phyloP scores from a whole-genome alignment of 2,888 invertebrate species.

The Choreutis nemorana region DNA sequence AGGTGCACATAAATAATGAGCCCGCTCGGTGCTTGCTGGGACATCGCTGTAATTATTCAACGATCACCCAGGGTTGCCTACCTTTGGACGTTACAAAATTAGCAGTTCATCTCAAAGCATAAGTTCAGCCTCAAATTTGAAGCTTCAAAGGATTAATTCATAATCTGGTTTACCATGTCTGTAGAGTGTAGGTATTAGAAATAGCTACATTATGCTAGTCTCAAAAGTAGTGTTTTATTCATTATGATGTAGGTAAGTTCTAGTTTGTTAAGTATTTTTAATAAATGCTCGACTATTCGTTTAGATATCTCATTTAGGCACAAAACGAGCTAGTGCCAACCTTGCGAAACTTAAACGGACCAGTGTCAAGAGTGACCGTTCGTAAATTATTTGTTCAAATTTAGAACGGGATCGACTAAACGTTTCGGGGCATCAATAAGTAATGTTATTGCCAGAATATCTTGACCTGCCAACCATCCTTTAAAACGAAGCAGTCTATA shows the following conservation, averaged over 20 bases:
- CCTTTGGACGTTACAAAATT: background rate
- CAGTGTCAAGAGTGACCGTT: slow-evolving; percentile 53
- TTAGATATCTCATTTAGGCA: too few species aligned
- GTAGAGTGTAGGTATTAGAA: too few species aligned
- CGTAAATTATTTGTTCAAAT: slow-evolving; percentile 65
- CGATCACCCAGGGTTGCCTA: slow-evolving; percentile 23
- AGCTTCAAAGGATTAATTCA: too few species aligned
- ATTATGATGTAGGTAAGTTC: too few species aligned
- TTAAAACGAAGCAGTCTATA: too few species aligned
- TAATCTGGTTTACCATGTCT: too few species aligned
- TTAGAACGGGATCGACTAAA: slow-evolving; percentile 61
- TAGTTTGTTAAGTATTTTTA: too few species aligned
- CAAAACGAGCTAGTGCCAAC: slow-evolving; percentile 23
- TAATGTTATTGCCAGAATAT: slow-evolving; percentile 33
- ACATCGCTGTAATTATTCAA: slow-evolving; percentile 37
- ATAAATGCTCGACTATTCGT: too few species aligned
- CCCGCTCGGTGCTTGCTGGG: slow-evolving; percentile 18
- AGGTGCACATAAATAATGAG: slow-evolving; percentile 30
- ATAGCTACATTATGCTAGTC: too few species aligned
- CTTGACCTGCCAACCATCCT: slow-evolving; percentile 17
- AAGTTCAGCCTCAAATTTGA: too few species aligned
- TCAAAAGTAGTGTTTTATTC: too few species aligned
- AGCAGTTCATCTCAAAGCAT: background rate
- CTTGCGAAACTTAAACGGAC: slow-evolving; percentile 23
- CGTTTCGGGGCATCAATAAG: slow-evolving; percentile 63